These are phyloP conservation scores for Melanotaenia maccullochi DNA, from an alignment of 2,797 vertebrate species.

Conservation along the genomic window DNA sequence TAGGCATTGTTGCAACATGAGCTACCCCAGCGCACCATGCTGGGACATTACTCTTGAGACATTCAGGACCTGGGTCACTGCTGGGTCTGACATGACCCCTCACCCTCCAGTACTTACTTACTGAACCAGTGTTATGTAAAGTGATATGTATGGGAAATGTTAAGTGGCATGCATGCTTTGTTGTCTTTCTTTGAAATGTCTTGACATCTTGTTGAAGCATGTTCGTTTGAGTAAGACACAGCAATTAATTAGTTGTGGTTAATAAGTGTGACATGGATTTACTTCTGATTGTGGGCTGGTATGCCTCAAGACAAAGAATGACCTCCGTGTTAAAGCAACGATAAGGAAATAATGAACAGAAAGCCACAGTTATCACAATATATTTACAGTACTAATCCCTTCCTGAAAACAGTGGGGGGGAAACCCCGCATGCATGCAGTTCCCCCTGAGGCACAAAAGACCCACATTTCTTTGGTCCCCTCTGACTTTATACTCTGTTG, in stretches of 20 bases:
- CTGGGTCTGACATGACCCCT: slow-evolving; percentile 64
- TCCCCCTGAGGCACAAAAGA: slow-evolving; percentile 48
- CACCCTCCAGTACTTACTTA: slow-evolving; percentile 60
- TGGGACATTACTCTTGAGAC: slow-evolving; percentile 52
- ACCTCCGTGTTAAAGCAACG: slow-evolving; percentile 38
- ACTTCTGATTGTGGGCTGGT: slow-evolving; percentile 40
- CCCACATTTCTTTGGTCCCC: slow-evolving; percentile 42
- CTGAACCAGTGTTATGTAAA: slow-evolving; percentile 63
- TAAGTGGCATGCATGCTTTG: slow-evolving; percentile 46
- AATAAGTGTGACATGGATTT: slow-evolving; percentile 45
- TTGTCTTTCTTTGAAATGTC: slow-evolving; percentile 54
- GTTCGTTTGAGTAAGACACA: slow-evolving; percentile 58
- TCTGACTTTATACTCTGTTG: slow-evolving; percentile 34
- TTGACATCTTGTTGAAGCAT: slow-evolving; percentile 32
- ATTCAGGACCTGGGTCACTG: slow-evolving; percentile 56
- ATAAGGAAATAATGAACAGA: slow-evolving; percentile 55
- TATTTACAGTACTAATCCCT: slow-evolving; percentile 72
- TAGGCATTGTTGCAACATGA: slow-evolving; percentile 69
- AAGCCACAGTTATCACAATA: slow-evolving; percentile 66
- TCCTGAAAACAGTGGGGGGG: slow-evolving; percentile 65
- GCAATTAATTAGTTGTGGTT: slow-evolving; percentile 54
- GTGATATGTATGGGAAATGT: slow-evolving; percentile 77
- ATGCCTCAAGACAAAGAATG: slow-evolving; percentile 33
- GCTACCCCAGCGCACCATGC: slow-evolving; percentile 43
- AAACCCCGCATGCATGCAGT: slow-evolving; percentile 40